Evolutionary conservation across 2,888 invertebrate species (phyloP).

Genomic region (Anagyrus pseudococci): DNA sequence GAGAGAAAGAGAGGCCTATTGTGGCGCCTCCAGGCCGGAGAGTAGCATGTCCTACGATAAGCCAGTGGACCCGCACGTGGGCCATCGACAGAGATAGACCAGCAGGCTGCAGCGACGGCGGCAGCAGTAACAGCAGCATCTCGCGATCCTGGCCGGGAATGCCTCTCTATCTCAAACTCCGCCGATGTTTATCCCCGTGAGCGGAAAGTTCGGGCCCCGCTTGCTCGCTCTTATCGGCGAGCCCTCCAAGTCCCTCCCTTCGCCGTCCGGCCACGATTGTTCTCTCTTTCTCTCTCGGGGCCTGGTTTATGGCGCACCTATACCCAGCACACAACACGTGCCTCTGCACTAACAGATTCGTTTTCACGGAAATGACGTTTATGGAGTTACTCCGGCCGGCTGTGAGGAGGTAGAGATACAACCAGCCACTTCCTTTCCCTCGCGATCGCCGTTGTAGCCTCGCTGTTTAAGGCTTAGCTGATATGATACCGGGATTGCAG

Average conservation of each 20-base stretch:
- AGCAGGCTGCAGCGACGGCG: no score
- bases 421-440: no score
- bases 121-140: background rate
- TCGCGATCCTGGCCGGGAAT: slow-evolving; percentile 6
- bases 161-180: slow-evolving; percentile 18
- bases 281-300: slow-evolving; percentile 23
- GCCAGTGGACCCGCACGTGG: no score
- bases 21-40: no score
- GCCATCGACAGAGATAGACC: no score
- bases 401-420: background rate
- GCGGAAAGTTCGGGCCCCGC: slow-evolving; percentile 13
- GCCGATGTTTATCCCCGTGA: slow-evolving; percentile 23
- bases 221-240: slow-evolving; percentile 15
- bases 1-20: no score
- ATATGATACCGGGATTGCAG: no score
- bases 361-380: slow-evolving; percentile 33
- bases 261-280: no score
- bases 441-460: no score
- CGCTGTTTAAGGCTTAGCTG: no score
- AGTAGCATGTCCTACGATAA: no score
- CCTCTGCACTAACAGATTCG: slow-evolving; percentile 29
- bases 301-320: slow-evolving; percentile 12
- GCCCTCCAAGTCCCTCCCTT: no score
- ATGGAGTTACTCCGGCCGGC: slow-evolving; percentile 13
- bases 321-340: background rate